These are phyloP conservation scores for Pemphredon lugubris DNA, from an alignment of 2,888 invertebrate species.

Conservation along the genomic window DNA sequence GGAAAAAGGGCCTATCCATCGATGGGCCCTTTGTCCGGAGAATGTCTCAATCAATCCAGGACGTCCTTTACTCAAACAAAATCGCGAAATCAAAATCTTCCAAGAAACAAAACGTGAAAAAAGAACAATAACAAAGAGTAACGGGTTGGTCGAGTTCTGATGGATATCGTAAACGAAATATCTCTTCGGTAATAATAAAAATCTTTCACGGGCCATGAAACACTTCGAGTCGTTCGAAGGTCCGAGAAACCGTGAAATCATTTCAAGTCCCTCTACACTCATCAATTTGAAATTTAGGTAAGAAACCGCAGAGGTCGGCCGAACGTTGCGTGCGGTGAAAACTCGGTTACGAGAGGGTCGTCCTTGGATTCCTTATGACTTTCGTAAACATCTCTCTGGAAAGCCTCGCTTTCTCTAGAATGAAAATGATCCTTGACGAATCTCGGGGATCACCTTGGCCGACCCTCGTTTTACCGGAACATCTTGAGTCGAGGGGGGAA, in stretches of 20 bases:
- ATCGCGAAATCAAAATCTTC: no score
- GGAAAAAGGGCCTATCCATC: no score
- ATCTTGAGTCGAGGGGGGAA: constrained; percentile 4
- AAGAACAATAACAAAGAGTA: no score
- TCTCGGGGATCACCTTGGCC: constrained; percentile 39
- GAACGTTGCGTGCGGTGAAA: constrained; percentile 55
- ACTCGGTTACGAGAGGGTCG: constrained; percentile 54
- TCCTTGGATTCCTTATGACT: constrained; percentile 63
- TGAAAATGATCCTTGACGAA: constrained; percentile 43
- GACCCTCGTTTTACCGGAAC: constrained; percentile 25
- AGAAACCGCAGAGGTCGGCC: constrained; percentile 50
- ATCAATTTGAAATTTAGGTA: constrained; percentile 21
- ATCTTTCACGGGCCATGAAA: no score
- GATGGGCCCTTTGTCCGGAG: no score
- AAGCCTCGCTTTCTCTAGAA: constrained; percentile 51
- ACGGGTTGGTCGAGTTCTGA: no score
- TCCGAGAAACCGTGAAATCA: constrained; percentile 11
- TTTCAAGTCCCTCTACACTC: neutral
- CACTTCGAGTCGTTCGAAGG: neutral
- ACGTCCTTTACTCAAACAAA: no score
- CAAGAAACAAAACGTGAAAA: no score
- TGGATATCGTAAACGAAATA: no score
- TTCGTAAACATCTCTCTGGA: constrained; percentile 62
- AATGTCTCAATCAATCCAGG: no score
- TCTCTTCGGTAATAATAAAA: no score